Evolutionary conservation across 2,888 invertebrate species (phyloP).

Genomic region (Coelinius sp.): DNA sequence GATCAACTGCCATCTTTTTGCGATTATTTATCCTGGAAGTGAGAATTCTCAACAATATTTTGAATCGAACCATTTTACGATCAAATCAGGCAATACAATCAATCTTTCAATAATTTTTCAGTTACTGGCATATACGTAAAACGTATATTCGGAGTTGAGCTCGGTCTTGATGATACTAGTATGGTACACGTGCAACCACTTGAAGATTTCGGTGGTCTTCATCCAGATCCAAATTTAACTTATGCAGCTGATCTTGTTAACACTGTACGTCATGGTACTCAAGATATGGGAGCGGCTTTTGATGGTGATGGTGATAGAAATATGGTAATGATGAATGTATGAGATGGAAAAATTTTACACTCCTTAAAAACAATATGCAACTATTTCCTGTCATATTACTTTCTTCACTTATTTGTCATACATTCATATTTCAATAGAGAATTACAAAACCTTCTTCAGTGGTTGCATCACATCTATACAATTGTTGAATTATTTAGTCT

Average conservation of each 20-base stretch:
- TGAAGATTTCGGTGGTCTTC: slow-evolving; percentile 95
- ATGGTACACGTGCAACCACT: slow-evolving; percentile 86
- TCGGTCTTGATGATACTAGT: slow-evolving; percentile 82
- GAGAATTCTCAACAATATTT: too few relatives aligned
- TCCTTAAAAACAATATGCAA: neutral
- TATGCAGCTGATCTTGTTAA: slow-evolving; percentile 84
- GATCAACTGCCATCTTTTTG: too few relatives aligned
- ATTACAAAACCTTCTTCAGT: too few relatives aligned
- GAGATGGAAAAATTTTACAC: slow-evolving; percentile 45
- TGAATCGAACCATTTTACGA: neutral
- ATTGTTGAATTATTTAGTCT: too few relatives aligned
- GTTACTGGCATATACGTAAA: slow-evolving; percentile 97
- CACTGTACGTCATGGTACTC: slow-evolving; percentile 74
- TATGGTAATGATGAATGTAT: slow-evolving; percentile 56
- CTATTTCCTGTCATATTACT: neutral
- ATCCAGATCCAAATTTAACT: slow-evolving; percentile 97
- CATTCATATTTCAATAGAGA: too few relatives aligned
- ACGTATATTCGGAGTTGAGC: slow-evolving; percentile 87
- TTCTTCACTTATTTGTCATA: neutral
- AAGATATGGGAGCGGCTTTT: slow-evolving; percentile 94
- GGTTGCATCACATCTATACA: too few relatives aligned
- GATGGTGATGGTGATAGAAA: slow-evolving; percentile 92
- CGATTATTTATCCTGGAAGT: too few relatives aligned
- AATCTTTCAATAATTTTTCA: slow-evolving; percentile 61
- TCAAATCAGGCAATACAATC: neutral